Evolutionary conservation across 2,797 vertebrate genomes (phyloP), one percentile per base, ranked within the genome.

Genomic region (Pipistrellus kuhlii): DNA sequence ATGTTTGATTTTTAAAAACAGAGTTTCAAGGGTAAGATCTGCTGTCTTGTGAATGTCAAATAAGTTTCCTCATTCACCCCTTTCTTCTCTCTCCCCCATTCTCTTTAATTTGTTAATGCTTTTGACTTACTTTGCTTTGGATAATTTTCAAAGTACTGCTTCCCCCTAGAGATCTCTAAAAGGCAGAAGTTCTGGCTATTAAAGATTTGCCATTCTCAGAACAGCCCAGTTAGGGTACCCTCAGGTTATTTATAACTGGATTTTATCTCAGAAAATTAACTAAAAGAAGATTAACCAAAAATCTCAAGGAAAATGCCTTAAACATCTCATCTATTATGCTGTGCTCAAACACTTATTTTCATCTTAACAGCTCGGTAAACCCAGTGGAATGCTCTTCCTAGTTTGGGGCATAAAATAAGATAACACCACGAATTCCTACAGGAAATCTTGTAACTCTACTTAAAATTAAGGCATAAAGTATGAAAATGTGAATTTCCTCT

Each of bases 191-290:
- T 98, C 98, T 98, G 97, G 97, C 98, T 98, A 97, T 98, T 98
- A 98, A 98, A 98, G 96, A 97, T 98, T 98, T 97, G 91, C 98
- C 97, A 94, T 97, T 98, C 97, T 97, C 97, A 96, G 97, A 98
- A 96, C 95, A 97, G 97, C 97, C 97, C 92, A 96, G 96, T 97
- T 97, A 98, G 97, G 98, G 96, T 97, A 97, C 97, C 98, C 98
- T 94, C 91, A 96, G 98, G 98, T 98, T 98, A 98, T 98, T 98
- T 98, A 98, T 98, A 98, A 98, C 98, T 98, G 96, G 98, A 98
- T 98, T 98, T 98, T 98, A 98, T 98, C 98, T 98, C 97, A 96
- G 98, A 98, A 98, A 98, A 98, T 98, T 98, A 98, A 98, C 98
- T 98, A 97, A 98, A 97, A 98, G 98, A 98, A 98, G 97, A 98